Conservation (phyloP, 2,888 invertebrate genomes). For the Noctua janthe region DNA sequence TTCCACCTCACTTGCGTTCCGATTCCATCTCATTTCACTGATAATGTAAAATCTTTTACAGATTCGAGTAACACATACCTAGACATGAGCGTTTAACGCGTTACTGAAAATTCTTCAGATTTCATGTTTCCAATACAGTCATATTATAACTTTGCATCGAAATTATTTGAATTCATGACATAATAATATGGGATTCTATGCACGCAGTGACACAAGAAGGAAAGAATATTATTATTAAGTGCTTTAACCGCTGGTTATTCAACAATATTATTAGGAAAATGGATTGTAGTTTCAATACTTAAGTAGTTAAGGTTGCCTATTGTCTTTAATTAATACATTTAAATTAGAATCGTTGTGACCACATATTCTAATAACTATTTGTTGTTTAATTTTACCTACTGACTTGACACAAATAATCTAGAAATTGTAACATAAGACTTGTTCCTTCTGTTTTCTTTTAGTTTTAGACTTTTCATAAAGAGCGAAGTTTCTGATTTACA, state of each 20-base stretch:
- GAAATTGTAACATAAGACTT: neutral
- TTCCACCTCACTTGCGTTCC: neutral
- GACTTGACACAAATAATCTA: neutral
- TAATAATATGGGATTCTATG: slow-evolving; percentile 9
- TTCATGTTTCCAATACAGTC: neutral
- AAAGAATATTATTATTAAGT: neutral
- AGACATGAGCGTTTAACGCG: neutral
- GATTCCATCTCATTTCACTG: neutral
- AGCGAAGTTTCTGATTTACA: neutral
- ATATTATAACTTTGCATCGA: neutral
- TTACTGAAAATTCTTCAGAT: neutral
- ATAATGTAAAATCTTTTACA: neutral
- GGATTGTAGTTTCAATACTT: neutral
- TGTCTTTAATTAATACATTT: slow-evolving; percentile 7
- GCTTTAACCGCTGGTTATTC: neutral
- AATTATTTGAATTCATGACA: neutral
- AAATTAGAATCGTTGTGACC: slow-evolving; percentile 8
- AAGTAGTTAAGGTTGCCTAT: neutral
- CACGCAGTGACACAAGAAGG: neutral
- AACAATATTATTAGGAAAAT: slow-evolving; percentile 23
- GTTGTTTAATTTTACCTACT: neutral
- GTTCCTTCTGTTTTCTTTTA: neutral
- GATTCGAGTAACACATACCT: neutral
- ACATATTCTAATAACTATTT: neutral
- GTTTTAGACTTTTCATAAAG: neutral